Base-by-base conservation (phyloP, 2,113 vertebrate genomes). In the Microcebus ravelobensis region DNA sequence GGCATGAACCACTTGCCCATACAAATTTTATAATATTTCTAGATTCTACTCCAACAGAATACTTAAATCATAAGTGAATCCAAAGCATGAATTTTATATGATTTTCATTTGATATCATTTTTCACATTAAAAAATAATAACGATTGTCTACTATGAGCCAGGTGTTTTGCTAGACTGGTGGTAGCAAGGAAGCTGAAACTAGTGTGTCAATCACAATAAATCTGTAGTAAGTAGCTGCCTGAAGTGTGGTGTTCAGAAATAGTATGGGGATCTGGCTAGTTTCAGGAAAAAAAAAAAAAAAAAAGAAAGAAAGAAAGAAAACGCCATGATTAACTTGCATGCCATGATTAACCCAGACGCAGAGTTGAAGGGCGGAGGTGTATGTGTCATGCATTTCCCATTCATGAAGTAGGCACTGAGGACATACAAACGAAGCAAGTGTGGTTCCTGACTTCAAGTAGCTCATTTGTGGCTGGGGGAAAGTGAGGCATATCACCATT, bases 51-150 rank as follows among this genome's bases (percentile, higher is more conserved):
- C 50, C 29, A 74, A 67, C 27, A 59, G 20, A 77, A 89, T 21
- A 67, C 25, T 39, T 15, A 87, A 84, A 80, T 25, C 23, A 59
- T 87, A 82, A 76, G 42, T 76, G 34, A 90, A 55, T 82, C 2
- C 25, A 91, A 89, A 63, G 2, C 42, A 87, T n/a, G 15, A 23
- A 39, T 67, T 48, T 50, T 71, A 36, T 70, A n/a, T 45, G 76
- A 50, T 87, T 87, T 70, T 45, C 45, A 92, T 6, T 79, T 52
- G 87, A 39, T 57, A 71, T 27, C 20, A 45, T 7, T 73, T 82
- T 82, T 59, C 34, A 63, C 61, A 31, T 83, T 90, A 85, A 82
- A 63, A 90, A 89, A 42, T 42, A n/a, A n/a, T 20, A 31, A 76
- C 34, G 48, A 39, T 3, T 76, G 20, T 31, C 45, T 88, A 14